phyloP scores from a whole-genome alignment of 1,140 invertebrate species.

The Cyphomyrmex costatus region DNA sequence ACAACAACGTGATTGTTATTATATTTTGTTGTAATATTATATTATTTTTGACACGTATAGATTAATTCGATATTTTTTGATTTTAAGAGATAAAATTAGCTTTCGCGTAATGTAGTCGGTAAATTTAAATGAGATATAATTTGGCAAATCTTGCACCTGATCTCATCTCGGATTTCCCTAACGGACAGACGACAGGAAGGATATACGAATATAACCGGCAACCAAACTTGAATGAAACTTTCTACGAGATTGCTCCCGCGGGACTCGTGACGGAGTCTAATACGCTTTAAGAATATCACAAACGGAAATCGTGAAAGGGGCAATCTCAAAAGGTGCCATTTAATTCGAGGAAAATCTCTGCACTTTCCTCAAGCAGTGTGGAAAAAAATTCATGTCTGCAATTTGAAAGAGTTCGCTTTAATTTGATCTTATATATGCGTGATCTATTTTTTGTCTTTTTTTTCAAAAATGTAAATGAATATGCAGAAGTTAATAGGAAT shows the following conservation, averaged over 20 bases:
- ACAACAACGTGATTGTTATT: background rate
- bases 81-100: background rate
- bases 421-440: background rate
- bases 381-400: background rate
- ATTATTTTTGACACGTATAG: background rate
- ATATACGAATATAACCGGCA: constrained; percentile 42
- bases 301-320: constrained; percentile 53
- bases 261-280: constrained; percentile 52
- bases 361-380: background rate
- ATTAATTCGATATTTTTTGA: background rate
- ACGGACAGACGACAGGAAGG: constrained; percentile 29
- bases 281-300: constrained; percentile 62
- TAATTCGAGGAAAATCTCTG: constrained; percentile 42
- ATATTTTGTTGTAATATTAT: background rate
- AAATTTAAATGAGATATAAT: constrained; percentile 26
- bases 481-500: background rate
- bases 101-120: background rate
- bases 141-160: background rate
- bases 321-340: constrained; percentile 57
- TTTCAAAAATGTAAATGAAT: background rate
- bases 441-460: background rate
- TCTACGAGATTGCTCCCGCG: constrained; percentile 40
- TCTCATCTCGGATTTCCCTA: constrained; percentile 30
- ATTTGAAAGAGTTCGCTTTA: background rate
- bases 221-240: constrained; percentile 59